Evolutionary conservation across 2,888 invertebrate genomes (phyloP), one percentile per base, ranked within the genome.

Genomic region (Miltochrista miniata): DNA sequence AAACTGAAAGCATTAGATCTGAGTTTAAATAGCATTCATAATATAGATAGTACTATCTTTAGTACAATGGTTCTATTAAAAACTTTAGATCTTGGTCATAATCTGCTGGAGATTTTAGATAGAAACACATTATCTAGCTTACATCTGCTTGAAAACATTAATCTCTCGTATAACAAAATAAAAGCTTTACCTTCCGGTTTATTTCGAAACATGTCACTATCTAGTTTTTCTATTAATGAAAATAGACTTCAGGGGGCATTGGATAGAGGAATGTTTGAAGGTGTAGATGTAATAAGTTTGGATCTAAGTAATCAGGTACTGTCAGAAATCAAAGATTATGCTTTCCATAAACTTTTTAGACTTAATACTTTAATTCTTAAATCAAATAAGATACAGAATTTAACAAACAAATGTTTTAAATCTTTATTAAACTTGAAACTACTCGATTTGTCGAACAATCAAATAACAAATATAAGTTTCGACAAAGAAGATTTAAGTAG

Each of bases 401-500:
- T 88, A 41, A 68, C 74, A 2, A 54, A 59, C 29, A 63, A 74
- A 33, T 72, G 81, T 41, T 86, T 89, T 48, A 72, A 58, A 51
- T 61, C 62, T 10, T 56, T 87, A 4, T 41, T 33, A 7, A 65
- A 59, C 14, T 63, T 88, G 38, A 52, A 52, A 13, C 14, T 51
- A 0, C 59, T 89, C 48, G 83, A 88, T 54, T 66, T 89, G 36
- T 85, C 86, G 9, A 53, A 73, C 50, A 89, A 89, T 49, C 61
- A 70, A 53, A 76, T 89, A 15, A 45, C 36, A 11, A 64, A 53
- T n/a, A 63, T 88, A 39, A 69, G 72, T 51, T 84, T 87, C 47
- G 68, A 79, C 11, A 80, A 72, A 51, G 54, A 62, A 7, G 77
- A 82, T 59, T 64, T 89, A 0, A 24, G 56, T 5, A 77, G 59